Base-by-base conservation (phyloP, 2,113 vertebrate species). In the Eulemur macaco region DNA sequence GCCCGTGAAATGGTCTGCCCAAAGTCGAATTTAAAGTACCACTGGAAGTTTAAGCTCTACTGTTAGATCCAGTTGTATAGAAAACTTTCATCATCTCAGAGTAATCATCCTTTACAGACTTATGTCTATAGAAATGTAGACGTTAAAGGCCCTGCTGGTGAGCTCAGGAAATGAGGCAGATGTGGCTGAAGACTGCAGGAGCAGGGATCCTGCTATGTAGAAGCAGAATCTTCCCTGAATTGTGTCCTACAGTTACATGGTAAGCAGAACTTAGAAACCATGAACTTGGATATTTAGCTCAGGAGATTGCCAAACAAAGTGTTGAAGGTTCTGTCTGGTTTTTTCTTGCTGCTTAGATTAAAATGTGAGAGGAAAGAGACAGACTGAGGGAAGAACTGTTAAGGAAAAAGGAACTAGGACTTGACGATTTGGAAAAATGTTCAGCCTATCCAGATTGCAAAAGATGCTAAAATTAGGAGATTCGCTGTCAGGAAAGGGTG, bases 401-500 rank as follows among this genome's bases (percentile, higher is more conserved):
- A 34, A 81, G 47, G 29, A 47, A 39, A 91, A 50, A 69, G 27
- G 47, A 91, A 80, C 13, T 13, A 78, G 50, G 83, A 42, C 31
- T 31, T 42, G 69, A 45, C n/a, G 50, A 63, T 83, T 29, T 76
- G 73, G 88, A 54, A 58, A 58, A 60, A 31, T 17, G 80, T 82
- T 68, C 27, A 39, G 34, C 31, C 80, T 78, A 50, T 47, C 80
- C 52, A 80, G 89, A 58, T 50, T 68, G 50, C 15, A 89, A 68
- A 95, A 58, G 81, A 81, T n/a, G 27, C 60, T 54, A 63, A 76
- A 47, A 54, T 68, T 31, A 37, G 85, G 73, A 76, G 66, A 78
- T 21, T 13, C 4, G 0, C 66, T 13, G 50, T 80, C 56, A 91
- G 77, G 45, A 84, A 86, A 54, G n/a, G 11, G 8, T 15, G 45